Percentiles rank a stretch among this genome's conserved stretches.
Evolutionary conservation across 1,140 invertebrate species (phyloP).

Genomic region (Metaphire vulgaris): DNA sequence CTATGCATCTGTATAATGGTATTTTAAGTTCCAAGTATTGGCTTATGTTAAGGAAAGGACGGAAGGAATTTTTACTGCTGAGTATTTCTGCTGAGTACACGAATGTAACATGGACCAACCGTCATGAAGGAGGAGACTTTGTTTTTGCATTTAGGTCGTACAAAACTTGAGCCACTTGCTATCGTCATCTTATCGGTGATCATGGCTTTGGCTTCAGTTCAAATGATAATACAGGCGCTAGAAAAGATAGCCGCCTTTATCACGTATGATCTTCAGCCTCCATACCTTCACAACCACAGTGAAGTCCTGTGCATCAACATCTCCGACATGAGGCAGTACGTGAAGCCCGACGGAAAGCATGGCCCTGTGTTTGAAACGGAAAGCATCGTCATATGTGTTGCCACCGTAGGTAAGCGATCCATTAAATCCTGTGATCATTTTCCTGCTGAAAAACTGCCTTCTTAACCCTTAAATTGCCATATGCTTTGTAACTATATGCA

Average conservation of each 20-base stretch:
- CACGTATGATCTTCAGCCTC: conserved; percentile 3
- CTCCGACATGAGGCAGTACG: not conserved
- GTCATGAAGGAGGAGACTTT: too few relatives aligned
- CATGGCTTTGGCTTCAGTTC: conserved; percentile 44
- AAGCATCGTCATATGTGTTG: conserved; percentile 47
- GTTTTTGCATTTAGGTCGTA: conserved; percentile 30
- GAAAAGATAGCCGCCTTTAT: conserved; percentile 4
- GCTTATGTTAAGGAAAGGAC: too few relatives aligned
- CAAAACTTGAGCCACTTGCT: conserved; percentile 43
- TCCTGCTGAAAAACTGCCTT: not conserved
- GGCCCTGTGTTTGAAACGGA: conserved; percentile 32
- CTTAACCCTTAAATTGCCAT: not conserved
- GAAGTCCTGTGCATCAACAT: not conserved
- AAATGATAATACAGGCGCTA: conserved; percentile 35
- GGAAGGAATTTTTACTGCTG: too few relatives aligned
- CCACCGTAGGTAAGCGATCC: conserved; percentile 43
- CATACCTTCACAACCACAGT: conserved; percentile 12
- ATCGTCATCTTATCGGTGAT: conserved; percentile 40
- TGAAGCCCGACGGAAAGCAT: not conserved
- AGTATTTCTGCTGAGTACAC: too few relatives aligned
- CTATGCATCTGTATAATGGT: too few relatives aligned
- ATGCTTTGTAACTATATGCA: not conserved
- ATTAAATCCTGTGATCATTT: not conserved
- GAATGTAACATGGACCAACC: too few relatives aligned
- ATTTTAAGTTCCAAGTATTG: too few relatives aligned